Evolutionary conservation across 2,888 invertebrate species (phyloP).

Genomic region (Lordiphosa fenestrarum): DNA sequence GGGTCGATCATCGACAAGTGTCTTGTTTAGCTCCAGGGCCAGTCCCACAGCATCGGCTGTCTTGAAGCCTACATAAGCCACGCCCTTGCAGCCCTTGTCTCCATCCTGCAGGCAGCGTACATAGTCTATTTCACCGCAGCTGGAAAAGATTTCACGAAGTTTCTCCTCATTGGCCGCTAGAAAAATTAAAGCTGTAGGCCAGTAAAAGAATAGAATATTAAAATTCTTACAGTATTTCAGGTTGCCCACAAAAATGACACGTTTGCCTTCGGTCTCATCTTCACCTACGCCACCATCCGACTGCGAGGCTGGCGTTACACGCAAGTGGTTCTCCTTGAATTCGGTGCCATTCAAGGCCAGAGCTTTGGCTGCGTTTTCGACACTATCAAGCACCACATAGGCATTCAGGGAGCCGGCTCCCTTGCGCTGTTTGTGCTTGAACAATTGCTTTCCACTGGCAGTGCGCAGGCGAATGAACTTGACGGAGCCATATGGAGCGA

Average conservation of each 20-base stretch:
- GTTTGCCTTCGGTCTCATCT: slow-evolving; percentile 59
- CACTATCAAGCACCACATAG: slow-evolving; percentile 70
- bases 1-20: slow-evolving; percentile 77
- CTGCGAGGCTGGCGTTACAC: slow-evolving; percentile 66
- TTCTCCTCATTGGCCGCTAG: slow-evolving; percentile 77
- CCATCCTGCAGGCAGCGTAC: slow-evolving; percentile 75
- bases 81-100: slow-evolving; percentile 78
- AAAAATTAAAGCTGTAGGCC: slow-evolving; percentile 8
- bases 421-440: slow-evolving; percentile 75
- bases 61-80: slow-evolving; percentile 79
- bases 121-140: slow-evolving; percentile 79
- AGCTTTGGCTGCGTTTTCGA: slow-evolving; percentile 66
- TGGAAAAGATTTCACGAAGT: slow-evolving; percentile 77
- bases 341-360: slow-evolving; percentile 72
- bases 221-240: slow-evolving; percentile 76
- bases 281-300: slow-evolving; percentile 9
- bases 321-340: slow-evolving; percentile 74
- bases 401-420: slow-evolving; percentile 73
- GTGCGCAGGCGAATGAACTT: slow-evolving; percentile 75
- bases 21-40: slow-evolving; percentile 78
- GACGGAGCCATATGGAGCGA: slow-evolving; percentile 66
- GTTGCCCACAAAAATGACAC: slow-evolving; percentile 78
- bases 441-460: slow-evolving; percentile 71
- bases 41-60: slow-evolving; percentile 75
- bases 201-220: neutral